Base-by-base conservation (phyloP, 2,113 vertebrate species). In the Mormyrus iriodes region DNA sequence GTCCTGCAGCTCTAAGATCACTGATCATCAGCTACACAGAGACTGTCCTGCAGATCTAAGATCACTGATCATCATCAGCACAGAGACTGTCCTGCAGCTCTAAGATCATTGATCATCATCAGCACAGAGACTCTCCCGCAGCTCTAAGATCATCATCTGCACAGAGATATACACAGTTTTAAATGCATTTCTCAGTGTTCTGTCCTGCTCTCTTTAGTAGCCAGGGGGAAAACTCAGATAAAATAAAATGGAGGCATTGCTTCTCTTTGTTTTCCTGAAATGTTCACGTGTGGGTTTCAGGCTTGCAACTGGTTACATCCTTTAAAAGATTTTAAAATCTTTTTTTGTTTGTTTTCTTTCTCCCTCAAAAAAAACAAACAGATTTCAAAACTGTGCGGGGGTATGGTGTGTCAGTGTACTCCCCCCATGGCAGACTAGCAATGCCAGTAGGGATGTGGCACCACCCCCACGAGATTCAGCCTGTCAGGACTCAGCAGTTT, bases 281-380 rank as follows among this genome's bases (percentile, higher is more conserved):
- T 83, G 39, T 83, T 83, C 48, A 44, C 79, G 48, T 83, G 76
- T 44, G 42, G 76, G 15, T 48, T 58, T 9, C 39, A 69, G 24
- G 76, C 76, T 82, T 44, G 15, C 76, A 82, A 39, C 55, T 46
- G 39, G 39, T 19, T 88, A 42, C 86, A 21, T 55, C 69, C 24
- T 12, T n/a, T 44, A 48, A 42, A 48, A 44, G 55, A 24, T 69
- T 44, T 49, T 39, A 13, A 44, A 44, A 31, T 65, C n/a, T 42
- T 27, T 88, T 39, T n/a, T 9, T 48, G 3, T 48, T 88, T 69
- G 24, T 61, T 87, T 24, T 4, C 24, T n/a, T 58, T 15, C 55
- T n/a, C 24, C 24, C 39, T n/a, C 58, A 69, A 61, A 58, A 69
- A 65, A 88, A 35, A 88, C 42, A 88, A 88, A 88, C 86, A 69